phyloP scores from a whole-genome alignment of 2,797 vertebrate species.

The Acanthis flammea region DNA sequence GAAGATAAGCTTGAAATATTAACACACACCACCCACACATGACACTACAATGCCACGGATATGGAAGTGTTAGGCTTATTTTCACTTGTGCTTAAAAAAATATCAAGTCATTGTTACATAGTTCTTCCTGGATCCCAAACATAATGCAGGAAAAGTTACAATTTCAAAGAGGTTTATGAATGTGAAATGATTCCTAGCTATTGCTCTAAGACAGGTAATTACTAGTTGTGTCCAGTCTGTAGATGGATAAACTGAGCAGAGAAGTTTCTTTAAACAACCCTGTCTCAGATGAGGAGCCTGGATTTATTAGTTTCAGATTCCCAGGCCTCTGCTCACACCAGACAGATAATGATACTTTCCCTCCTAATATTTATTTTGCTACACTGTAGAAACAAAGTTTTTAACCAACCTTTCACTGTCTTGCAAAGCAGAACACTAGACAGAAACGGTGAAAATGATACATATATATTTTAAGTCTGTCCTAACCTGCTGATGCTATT shows the following conservation, averaged over 20 bases:
- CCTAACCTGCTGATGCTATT: neutral
- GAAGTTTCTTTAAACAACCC: neutral
- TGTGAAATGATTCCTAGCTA: neutral
- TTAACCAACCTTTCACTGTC: neutral
- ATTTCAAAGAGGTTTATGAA: neutral
- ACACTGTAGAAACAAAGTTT: neutral
- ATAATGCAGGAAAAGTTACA: neutral
- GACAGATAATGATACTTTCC: neutral
- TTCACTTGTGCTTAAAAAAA: neutral
- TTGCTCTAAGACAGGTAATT: neutral
- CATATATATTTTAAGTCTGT: neutral
- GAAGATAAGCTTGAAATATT: neutral
- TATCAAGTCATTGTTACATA: neutral
- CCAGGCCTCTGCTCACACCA: neutral
- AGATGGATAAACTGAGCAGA: neutral
- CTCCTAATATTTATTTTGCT: neutral
- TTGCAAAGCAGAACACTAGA: neutral
- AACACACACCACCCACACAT: neutral
- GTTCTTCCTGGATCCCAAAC: neutral
- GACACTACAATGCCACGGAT: fast-evolving
- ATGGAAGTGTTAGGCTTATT: neutral
- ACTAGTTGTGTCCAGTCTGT: neutral
- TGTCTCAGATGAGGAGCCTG: neutral
- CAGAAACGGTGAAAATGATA: neutral
- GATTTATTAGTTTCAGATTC: neutral